Base-by-base conservation (phyloP, 2,113 vertebrate species). In the Paralichthys olivaceus region DNA sequence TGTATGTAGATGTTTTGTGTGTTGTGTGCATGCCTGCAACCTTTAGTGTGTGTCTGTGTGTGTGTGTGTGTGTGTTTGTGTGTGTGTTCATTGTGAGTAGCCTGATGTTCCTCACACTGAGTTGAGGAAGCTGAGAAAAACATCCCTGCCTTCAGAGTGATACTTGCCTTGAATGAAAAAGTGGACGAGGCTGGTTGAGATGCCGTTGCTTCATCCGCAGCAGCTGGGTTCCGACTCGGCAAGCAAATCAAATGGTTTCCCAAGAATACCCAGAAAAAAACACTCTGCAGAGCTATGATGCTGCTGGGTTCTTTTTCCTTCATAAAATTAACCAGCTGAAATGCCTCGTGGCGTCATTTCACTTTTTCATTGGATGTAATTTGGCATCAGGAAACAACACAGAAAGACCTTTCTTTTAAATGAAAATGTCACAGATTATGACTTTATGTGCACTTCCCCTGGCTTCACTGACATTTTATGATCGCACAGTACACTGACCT, bases 221-320 rank as follows among this genome's bases (percentile, higher is more conserved):
- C 28, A 37, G 56, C n/a, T 51, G 45, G 23, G 12, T 40, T 78
- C 40, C 14, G 49, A 51, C 22, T 4, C 40, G 34, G 29, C 5
- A 78, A 64, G 37, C 45, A 60, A 64, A 64, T 63, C 22, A 70
- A 72, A 56, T 69, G 47, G 22, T 74, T 70, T 26, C 61, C 59
- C 20, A 19, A 4, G 53, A 61, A 66, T 57, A 47, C 60, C 37
- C 11, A 69, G 45, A 12, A 13, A 12, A 11, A 37, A 59, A 57
- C 22, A 8, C 9, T 23, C 5, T 26, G 51, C 51, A 4, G 17
- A 34, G 45, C 11, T 17, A 7, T 11, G 60, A 17, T 15, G 8
- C 19, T 29, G 28, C 72, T 66, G 15, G 37, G 40, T 4, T 69
- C 45, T 14, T 20, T 12, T 4, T 2, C n/a, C 43, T 54, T n/a